phyloP scores from a whole-genome alignment of 2,888 invertebrate genomes.

The Leptopilina syphax region DNA sequence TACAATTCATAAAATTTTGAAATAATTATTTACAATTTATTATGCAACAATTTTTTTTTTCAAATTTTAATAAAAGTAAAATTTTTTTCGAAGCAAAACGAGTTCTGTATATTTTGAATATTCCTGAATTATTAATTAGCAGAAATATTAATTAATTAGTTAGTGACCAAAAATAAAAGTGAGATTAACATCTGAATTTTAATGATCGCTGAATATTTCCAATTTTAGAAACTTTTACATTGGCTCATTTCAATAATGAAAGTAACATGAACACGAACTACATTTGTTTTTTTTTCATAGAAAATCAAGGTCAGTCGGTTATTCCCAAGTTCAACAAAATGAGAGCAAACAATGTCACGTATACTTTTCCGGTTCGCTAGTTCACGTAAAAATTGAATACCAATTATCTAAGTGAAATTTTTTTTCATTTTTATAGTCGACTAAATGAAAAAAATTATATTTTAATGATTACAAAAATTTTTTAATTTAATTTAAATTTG shows the following conservation, averaged over 20 bases:
- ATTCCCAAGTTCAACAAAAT: constrained; percentile 10
- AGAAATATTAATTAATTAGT: background rate
- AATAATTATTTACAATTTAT: no score
- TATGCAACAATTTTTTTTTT: no score
- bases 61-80: no score
- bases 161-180: no score
- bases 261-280: background rate
- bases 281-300: background rate
- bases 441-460: no score
- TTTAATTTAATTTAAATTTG: no score
- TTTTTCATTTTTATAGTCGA: no score
- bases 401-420: background rate
- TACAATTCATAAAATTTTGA: no score
- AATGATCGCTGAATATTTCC: background rate
- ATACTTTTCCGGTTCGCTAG: background rate
- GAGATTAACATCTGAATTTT: background rate
- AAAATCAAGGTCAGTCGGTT: constrained; percentile 4
- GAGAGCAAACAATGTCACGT: constrained; percentile 7
- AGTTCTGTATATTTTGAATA: no score
- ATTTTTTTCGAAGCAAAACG: no score
- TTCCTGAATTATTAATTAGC: no score
- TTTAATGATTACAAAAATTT: no score
- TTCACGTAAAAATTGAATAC: background rate
- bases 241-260: background rate
- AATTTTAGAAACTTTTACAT: background rate